Base-by-base conservation (phyloP, 1,140 invertebrate species). In the Cylas formicarius region DNA sequence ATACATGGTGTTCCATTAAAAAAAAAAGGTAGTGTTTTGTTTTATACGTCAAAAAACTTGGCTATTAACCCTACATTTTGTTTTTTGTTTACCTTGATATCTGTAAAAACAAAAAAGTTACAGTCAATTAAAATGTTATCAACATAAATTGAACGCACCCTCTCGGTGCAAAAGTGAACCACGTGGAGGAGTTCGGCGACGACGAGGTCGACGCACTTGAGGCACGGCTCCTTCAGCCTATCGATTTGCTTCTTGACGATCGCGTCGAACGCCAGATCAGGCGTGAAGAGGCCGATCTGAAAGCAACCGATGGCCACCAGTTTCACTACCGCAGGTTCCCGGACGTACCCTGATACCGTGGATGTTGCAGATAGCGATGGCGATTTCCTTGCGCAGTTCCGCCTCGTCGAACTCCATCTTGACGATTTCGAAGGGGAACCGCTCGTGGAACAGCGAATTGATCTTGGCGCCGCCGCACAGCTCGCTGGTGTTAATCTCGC, bases 361-460 rank as follows among this genome's bases (percentile, higher is more conserved):
- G 67, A 98, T 98, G 68, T 99, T 99, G 62, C 94, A 78, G 65
- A 99, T 99, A 50, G 96, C 96, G 72, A 95, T 97, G 39, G 93
- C 93, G 63, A 99, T 99, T 75, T 99, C 94, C 59, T 86, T 77
- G 33, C 96, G 77, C 41, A 99, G 67, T 66, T 99, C 96, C 68
- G 97, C 97, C 66, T 99, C 97, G 66, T 99, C 95, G 68, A 96
- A 96, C 64, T 97, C 94, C 90, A 85, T 85, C 71, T 98, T 98
- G 40, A 99, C 96, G 62, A 99, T 93, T 77, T 99, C 95, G 72
- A 99, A 99, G n/a, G 95, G 96, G 69, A 99, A 97, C 57, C 96
- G 73, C 72, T 99, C 96, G 65, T 98, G 95, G 71, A 99, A 99
- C 48, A 99, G 77, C 56, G 95, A 78, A 72, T 99, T 99, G 60